Base-by-base conservation (phyloP, 2,888 invertebrate species). In the Diachrysia chrysitis region DNA sequence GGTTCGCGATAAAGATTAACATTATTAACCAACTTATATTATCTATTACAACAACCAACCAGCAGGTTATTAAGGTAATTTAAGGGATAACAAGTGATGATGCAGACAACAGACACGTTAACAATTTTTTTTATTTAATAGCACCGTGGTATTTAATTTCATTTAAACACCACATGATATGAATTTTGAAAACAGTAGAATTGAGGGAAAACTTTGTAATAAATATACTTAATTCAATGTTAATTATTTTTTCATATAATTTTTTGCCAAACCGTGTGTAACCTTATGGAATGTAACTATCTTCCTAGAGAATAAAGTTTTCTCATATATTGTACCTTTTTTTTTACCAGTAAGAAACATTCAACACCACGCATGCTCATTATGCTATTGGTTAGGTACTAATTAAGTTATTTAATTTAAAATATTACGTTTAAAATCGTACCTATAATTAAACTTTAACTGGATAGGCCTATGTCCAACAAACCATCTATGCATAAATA, bases 1-100 rank as follows among this genome's bases (percentile, higher is more conserved):
- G 61, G 63, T 58, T 66, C 58, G 59, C 63, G 63, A 78, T 73
- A 67, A 69, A 62, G 53, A 81, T 73, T 79, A 73, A 60, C 58
- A 58, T 63, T 71, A 73, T 72, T 57, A 54, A 55, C 55, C 51
- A 48, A 58, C 70, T 69, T 69, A 75, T 67, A 70, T 46, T 57
- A 57, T n/a, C 60, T 35, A 76, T 62, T 53, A 69, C 19, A 63
- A 37, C 17, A 51, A 35, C 48, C 4, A 57, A 51, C 19, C 21
- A 21, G 48, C 48, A 51, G 48, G 42, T n/a, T 42, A 48, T 19
- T 51, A 21, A 19, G 19, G 0, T 12, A 51, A 19, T 19, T 2
- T 21, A 12, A 32, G 21, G 48, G 48, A 42, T 42, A 42, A 42
- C n/a, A n/a, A 42, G 42, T 51, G 21, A 12, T 51, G 19, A 21